These are phyloP conservation scores for Dusona sp. DNA, from an alignment of 2,888 invertebrate species.

Conservation along the genomic window DNA sequence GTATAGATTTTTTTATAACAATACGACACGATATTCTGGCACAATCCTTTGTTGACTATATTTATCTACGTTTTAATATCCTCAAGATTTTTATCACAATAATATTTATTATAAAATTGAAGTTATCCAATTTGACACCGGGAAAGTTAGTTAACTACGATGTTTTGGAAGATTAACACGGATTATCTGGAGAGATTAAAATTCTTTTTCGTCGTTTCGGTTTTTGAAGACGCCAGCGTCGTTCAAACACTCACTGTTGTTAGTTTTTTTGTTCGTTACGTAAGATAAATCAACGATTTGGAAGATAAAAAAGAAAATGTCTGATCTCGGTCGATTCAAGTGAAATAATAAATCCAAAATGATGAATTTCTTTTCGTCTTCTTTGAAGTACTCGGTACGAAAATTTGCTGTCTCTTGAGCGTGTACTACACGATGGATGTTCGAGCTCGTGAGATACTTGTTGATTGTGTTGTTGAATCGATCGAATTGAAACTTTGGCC, in stretches of 20 bases:
- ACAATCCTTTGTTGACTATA: slow-evolving; percentile 34
- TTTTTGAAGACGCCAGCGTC: slow-evolving; percentile 31
- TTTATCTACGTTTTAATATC: slow-evolving; percentile 29
- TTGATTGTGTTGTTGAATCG: slow-evolving; percentile 42
- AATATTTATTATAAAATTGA: not conserved
- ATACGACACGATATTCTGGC: slow-evolving; percentile 26
- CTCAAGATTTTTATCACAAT: slow-evolving; percentile 45
- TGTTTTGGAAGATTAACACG: not conserved
- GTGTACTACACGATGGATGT: not conserved
- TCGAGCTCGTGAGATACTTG: slow-evolving; percentile 39
- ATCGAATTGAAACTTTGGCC: slow-evolving; percentile 7
- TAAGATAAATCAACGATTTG: not conserved
- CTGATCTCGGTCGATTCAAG: not conserved
- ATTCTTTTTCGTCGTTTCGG: not conserved
- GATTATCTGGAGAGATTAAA: not conserved
- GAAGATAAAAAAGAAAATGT: not conserved
- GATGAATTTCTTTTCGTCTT: not conserved
- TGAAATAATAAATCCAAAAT: not conserved
- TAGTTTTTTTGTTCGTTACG: not conserved
- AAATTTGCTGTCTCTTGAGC: not conserved
- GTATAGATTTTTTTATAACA: not conserved
- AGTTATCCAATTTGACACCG: slow-evolving; percentile 1
- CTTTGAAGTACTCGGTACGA: not conserved
- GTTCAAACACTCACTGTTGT: slow-evolving; percentile 6
- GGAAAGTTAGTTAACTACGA: not conserved